A percentile compares a stretch with the other conserved stretches of the same genome.
Evolutionary conservation across 2,797 vertebrate genomes (phyloP).

Genomic region (Pristis pectinata): DNA sequence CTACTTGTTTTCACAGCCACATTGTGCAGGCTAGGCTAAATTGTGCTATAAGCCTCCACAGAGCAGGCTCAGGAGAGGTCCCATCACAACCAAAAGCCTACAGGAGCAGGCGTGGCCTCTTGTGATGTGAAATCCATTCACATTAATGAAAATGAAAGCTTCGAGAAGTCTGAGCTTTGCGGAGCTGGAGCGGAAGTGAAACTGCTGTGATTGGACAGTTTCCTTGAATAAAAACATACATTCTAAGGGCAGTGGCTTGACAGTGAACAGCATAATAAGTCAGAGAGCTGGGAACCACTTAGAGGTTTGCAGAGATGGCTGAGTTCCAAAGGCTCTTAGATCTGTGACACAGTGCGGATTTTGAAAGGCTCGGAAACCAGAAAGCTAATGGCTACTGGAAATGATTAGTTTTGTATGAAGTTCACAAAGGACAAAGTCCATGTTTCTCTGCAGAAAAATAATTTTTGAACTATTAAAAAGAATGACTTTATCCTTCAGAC

Average conservation of each 20-base stretch:
- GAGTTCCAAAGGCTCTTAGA: constrained; percentile 14
- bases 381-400: constrained; percentile 32
- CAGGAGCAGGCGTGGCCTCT: constrained; percentile 42
- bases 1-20: constrained; percentile 53
- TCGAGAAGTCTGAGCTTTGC: constrained; percentile 42
- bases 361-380: background rate
- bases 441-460: background rate
- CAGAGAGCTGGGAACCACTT: constrained; percentile 23
- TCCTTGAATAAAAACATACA: constrained; percentile 38
- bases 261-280: constrained; percentile 30
- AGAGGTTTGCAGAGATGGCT: constrained; percentile 10
- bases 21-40: constrained; percentile 56
- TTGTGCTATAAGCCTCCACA: background rate
- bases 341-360: background rate
- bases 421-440: constrained; percentile 5
- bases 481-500: background rate
- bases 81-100: constrained; percentile 15
- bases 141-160: constrained; percentile 45
- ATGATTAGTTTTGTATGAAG: background rate
- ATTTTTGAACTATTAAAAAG: background rate
- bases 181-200: constrained; percentile 10
- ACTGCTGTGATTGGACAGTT: constrained; percentile 41
- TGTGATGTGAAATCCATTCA: constrained; percentile 49
- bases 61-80: constrained; percentile 47
- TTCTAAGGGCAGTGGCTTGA: constrained; percentile 11